phyloP scores from a whole-genome alignment of 2,888 invertebrate species.

The Theretra japonica region DNA sequence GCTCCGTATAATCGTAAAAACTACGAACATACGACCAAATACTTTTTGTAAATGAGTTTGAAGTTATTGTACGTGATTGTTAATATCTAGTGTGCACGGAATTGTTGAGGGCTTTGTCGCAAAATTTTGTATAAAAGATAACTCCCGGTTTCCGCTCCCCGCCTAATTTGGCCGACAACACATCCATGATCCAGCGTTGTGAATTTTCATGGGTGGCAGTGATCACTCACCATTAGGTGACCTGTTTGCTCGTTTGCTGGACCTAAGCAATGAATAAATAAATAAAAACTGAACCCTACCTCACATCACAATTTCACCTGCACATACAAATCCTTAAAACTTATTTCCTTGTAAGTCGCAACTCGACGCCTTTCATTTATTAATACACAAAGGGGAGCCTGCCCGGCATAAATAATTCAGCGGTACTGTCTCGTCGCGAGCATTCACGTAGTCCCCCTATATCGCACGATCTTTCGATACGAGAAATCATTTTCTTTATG shows the following conservation, averaged over 20 bases:
- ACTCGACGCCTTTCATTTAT: conserved; percentile 11
- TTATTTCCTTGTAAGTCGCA: neutral
- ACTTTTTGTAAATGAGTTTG: neutral
- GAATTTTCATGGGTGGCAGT: too few relatives aligned
- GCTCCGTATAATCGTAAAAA: neutral
- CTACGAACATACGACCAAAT: neutral
- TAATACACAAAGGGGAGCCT: neutral
- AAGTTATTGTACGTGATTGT: neutral
- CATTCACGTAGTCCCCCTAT: conserved; percentile 24
- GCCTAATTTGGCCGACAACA: too few relatives aligned
- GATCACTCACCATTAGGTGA: too few relatives aligned
- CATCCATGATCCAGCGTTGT: too few relatives aligned
- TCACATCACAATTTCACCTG: neutral
- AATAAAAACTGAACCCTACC: too few relatives aligned
- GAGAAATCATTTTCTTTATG: conserved; percentile 68
- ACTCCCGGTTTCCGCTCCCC: too few relatives aligned
- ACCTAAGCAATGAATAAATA: too few relatives aligned
- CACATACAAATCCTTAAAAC: neutral
- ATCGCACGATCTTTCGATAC: conserved; percentile 41
- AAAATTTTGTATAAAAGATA: neutral
- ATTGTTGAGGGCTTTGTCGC: neutral
- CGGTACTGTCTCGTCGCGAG: neutral
- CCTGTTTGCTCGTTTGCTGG: too few relatives aligned
- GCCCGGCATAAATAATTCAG: conserved; percentile 13
- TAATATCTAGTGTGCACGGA: neutral